Conservation (phyloP, 2,797 vertebrate genomes). For the Fringilla coelebs region DNA sequence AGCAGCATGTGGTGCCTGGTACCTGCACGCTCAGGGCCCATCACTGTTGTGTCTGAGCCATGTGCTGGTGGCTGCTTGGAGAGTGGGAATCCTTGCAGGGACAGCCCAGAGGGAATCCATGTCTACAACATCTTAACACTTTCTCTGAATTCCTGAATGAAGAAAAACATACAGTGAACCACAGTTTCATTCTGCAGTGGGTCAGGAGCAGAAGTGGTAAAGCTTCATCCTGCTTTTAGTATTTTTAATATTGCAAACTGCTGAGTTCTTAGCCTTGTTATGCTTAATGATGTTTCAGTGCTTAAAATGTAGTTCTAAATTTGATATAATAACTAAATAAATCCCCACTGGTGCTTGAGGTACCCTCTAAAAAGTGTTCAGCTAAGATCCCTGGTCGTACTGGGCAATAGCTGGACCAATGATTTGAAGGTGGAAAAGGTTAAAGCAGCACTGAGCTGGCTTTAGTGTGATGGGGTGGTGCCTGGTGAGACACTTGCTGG, state of each 20-base stretch:
- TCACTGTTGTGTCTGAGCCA: background rate
- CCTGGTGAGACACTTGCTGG: background rate
- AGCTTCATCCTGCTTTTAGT: background rate
- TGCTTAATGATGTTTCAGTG: background rate
- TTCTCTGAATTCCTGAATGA: background rate
- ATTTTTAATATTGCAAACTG: background rate
- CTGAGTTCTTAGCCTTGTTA: background rate
- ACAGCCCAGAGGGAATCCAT: rapidly evolving
- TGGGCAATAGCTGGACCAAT: background rate
- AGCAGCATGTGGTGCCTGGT: background rate
- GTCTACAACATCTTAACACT: background rate
- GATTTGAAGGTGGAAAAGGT: background rate
- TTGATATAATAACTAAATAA: background rate
- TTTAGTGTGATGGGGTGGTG: background rate
- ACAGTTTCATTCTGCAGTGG: background rate
- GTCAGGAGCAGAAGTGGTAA: background rate
- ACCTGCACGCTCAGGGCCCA: rapidly evolving
- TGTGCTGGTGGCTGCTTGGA: background rate
- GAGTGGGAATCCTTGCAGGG: background rate
- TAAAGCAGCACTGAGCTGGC: background rate
- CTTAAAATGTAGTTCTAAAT: background rate
- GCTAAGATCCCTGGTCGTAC: background rate
- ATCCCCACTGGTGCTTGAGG: background rate
- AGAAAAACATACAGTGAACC: background rate
- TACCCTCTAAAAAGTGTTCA: background rate